phyloP scores from a whole-genome alignment of 1,140 invertebrate species.

The Drosophila arawakana region DNA sequence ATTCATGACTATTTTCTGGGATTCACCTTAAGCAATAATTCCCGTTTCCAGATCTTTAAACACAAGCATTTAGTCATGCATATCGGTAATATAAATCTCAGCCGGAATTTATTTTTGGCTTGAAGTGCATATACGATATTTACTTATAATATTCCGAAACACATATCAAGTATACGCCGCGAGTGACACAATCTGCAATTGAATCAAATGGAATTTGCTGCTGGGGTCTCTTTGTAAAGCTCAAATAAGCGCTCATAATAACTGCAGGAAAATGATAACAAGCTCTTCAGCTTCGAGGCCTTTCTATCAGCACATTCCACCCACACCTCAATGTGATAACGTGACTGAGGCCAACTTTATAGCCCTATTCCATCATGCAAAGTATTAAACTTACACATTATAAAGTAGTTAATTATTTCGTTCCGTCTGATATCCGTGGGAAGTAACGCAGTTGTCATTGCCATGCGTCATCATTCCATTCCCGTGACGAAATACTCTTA shows the following conservation, averaged over 20 bases:
- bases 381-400: conserved; percentile 13
- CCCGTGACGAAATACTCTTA: conserved; percentile 31
- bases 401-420: neutral
- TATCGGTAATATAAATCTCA: conserved; percentile 1
- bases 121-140: neutral
- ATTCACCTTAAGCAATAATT: neutral
- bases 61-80: conserved; percentile 4
- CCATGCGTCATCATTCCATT: conserved; percentile 20
- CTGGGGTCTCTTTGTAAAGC: conserved; percentile 10
- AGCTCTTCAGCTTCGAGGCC: conserved; percentile 31
- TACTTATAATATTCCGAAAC: neutral
- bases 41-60: neutral
- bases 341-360: neutral
- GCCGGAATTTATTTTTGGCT: neutral
- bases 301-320: conserved; percentile 18
- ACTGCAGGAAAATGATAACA: conserved; percentile 9
- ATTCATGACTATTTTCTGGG: neutral
- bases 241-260: conserved; percentile 20
- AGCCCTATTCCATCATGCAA: neutral
- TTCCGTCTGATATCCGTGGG: conserved; percentile 20
- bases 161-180: conserved; percentile 5
- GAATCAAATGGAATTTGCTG: conserved; percentile 22
- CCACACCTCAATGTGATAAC: neutral
- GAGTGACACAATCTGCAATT: conserved; percentile 27
- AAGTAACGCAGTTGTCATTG: conserved; percentile 28